Evolutionary conservation across 1,140 invertebrate species (phyloP).

Genomic region (Triops cancriformis): DNA sequence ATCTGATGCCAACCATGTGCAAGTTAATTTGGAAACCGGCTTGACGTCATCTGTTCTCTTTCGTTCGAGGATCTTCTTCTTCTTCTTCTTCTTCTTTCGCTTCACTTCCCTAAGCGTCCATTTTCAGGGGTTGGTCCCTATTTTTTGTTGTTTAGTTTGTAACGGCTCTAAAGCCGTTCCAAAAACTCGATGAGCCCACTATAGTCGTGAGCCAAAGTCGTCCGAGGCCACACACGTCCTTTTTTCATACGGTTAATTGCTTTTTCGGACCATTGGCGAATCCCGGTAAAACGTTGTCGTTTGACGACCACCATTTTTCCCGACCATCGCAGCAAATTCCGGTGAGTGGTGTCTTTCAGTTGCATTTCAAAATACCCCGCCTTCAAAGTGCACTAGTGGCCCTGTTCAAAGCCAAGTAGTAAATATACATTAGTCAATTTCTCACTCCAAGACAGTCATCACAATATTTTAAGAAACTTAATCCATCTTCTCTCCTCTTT

Average conservation of each 20-base stretch:
- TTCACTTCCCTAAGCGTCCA: neutral
- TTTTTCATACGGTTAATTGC: constrained; percentile 7
- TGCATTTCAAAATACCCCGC: neutral
- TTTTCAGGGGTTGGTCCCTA: neutral
- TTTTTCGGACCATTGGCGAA: neutral
- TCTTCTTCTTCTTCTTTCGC: neutral
- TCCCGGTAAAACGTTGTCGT: neutral
- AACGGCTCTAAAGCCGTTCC: neutral
- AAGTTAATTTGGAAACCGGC: constrained; percentile 7
- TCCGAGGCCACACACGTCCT: constrained; percentile 3
- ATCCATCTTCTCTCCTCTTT: neutral
- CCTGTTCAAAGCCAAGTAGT: neutral
- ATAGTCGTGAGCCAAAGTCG: constrained; percentile 3
- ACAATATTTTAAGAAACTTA: neutral
- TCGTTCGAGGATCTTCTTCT: neutral
- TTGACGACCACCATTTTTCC: neutral
- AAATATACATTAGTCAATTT: neutral
- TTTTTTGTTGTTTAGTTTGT: neutral
- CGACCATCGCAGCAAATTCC: neutral
- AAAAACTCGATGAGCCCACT: constrained; percentile 13
- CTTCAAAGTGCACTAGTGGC: neutral
- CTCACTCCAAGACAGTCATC: neutral
- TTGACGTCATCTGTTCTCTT: constrained; percentile 10
- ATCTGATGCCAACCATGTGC: neutral
- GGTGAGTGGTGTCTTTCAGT: constrained; percentile 2